Base-by-base conservation (phyloP, 2,888 invertebrate species). In the Melanostoma mellinum region DNA sequence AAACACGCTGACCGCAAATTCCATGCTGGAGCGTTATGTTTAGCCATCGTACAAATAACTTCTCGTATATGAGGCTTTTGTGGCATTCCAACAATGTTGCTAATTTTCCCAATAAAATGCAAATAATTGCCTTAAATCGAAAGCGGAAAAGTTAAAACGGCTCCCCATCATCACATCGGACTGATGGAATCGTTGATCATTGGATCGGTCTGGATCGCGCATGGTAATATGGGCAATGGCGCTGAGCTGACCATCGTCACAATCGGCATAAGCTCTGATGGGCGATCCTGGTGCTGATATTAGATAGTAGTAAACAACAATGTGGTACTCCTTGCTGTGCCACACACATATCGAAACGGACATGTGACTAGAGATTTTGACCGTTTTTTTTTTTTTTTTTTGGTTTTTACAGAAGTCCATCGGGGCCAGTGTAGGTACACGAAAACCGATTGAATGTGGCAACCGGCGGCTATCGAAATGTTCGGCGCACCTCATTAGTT, bases 401-500 rank as follows among this genome's bases (percentile, higher is more conserved):
- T 20, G 20, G 20, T 20, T 1, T 20, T 20, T 20, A 1, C 75
- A 63, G 61, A 60, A 75, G 69, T 73, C 78, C 73, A 63, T 72
- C 56, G 73, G 52, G 78, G 38, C 67, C 63, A 63, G 38, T 63
- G 48, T 20, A 48, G 48, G 20, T 38, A 77, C 67, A 65, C 53
- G 60, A 50, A 42, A 65, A 65, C 40, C 81, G 77, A 72, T 61
- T 69, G 82, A 32, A 61, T 63, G 36, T 69, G 73, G 33, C 52
- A 73, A 56, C 46, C 69, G 53, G 69, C 68, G 79, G 74, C 84
- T 74, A 74, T 78, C 79, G 60, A 74, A 78, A 84, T 84, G 84
- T 84, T 74, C 71, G 78, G 84, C 84, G 84, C 84, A 84, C 84
- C 79, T 84, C 84, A 84, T 84, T 84, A 84, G 84, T 84, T 84